A percentile compares a stretch with the other conserved stretches of the same genome.
These are phyloP conservation scores for Thunnus thynnus DNA, from an alignment of 2,113 vertebrate genomes.

Conservation along the genomic window DNA sequence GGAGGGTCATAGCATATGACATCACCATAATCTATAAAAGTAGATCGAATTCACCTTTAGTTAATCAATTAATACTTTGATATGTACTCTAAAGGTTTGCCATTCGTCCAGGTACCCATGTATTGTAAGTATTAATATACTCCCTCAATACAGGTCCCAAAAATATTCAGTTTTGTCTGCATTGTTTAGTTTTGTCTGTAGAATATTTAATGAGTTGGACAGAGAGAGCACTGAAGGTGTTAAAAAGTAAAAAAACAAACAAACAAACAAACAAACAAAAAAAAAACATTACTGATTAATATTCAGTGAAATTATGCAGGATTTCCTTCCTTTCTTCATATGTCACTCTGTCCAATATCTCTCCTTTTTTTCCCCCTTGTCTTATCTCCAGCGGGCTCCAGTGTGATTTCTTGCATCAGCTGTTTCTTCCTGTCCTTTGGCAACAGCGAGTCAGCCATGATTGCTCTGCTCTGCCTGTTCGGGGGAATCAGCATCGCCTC, in stretches of 20 bases:
- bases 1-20: too few relatives aligned
- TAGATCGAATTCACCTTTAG: neutral
- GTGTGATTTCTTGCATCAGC: slow-evolving; percentile 96
- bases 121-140: too few relatives aligned
- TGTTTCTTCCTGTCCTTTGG: slow-evolving; percentile 99
- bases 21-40: too few relatives aligned
- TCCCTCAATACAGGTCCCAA: too few relatives aligned
- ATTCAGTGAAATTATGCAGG: neutral
- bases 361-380: neutral
- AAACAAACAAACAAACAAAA: too few relatives aligned
- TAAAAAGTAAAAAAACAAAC: too few relatives aligned
- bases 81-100: neutral
- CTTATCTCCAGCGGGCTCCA: slow-evolving; percentile 90
- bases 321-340: slow-evolving; percentile 2
- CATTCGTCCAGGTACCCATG: neutral
- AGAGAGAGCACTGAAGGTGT: neutral
- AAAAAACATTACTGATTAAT: too few relatives aligned
- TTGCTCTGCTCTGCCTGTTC: slow-evolving; percentile 96
- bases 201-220: neutral
- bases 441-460: slow-evolving; percentile 98
- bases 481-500: slow-evolving; percentile 98
- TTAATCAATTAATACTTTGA: neutral
- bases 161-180: too few relatives aligned
- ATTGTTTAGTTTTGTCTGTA: too few relatives aligned
- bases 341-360: neutral